A percentile compares a stretch with the other conserved stretches of the same genome.
Evolutionary conservation across 1,140 invertebrate genomes (phyloP).

Genomic region (Drosophila willistoni): DNA sequence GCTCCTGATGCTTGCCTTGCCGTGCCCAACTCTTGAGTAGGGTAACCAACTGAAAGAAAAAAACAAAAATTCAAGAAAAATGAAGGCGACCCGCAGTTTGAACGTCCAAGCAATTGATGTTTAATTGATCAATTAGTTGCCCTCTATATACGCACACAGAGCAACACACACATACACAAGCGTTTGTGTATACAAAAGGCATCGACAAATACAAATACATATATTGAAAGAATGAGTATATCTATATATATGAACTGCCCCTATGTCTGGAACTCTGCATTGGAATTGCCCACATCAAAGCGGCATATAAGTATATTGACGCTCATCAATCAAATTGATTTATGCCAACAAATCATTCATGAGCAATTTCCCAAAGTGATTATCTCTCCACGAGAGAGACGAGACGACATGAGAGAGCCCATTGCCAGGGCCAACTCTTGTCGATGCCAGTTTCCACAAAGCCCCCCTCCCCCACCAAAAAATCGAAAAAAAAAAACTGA

Average conservation of each 20-base stretch:
- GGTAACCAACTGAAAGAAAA: slow-evolving; percentile 13
- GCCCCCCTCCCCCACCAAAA: not conserved
- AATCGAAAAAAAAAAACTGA: slow-evolving; percentile 15
- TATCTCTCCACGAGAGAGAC: slow-evolving; percentile 68
- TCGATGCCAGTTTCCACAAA: not conserved
- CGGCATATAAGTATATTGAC: slow-evolving; percentile 80
- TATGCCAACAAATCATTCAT: slow-evolving; percentile 82
- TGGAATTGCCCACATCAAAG: slow-evolving; percentile 80
- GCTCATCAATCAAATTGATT: slow-evolving; percentile 82
- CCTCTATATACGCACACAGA: slow-evolving; percentile 40
- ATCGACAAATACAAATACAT: slow-evolving; percentile 8
- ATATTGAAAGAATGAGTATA: slow-evolving; percentile 9
- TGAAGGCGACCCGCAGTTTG: slow-evolving; percentile 61
- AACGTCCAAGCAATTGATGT: slow-evolving; percentile 71
- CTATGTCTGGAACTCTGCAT: slow-evolving; percentile 49
- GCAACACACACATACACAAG: slow-evolving; percentile 1
- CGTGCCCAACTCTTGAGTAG: not conserved
- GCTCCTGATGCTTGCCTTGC: slow-evolving; percentile 8
- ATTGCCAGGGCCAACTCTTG: slow-evolving; percentile 31
- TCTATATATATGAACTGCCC: slow-evolving; percentile 30
- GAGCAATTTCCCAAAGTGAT: slow-evolving; percentile 82
- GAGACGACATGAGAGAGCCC: slow-evolving; percentile 31
- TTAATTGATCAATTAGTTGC: slow-evolving; percentile 80
- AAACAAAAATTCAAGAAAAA: slow-evolving; percentile 27
- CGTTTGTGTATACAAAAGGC: not conserved